These are phyloP conservation scores for Carassius auratus DNA, from an alignment of 2,113 vertebrate genomes.

Conservation along the genomic window DNA sequence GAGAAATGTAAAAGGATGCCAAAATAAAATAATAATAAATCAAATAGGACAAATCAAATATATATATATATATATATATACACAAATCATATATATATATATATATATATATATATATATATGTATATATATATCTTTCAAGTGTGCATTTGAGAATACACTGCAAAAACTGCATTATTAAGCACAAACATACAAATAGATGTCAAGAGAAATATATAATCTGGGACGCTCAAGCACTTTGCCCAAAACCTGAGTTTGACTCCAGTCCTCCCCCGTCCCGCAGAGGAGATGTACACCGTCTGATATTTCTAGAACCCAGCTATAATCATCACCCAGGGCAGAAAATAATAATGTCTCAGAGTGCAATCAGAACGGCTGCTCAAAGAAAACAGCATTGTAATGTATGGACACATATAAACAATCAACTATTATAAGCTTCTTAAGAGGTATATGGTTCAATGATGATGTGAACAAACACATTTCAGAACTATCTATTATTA, in stretches of 20 bases:
- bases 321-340: not conserved
- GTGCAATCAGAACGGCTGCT: not conserved
- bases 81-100: no score
- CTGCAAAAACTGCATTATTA: not conserved
- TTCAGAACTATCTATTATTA: not conserved
- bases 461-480: not conserved
- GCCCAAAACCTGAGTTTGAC: conserved; percentile 21
- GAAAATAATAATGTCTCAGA: not conserved
- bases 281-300: not conserved
- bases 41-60: not conserved
- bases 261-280: conserved; percentile 1
- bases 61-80: conserved; percentile 24
- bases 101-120: no score
- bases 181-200: conserved; percentile 19
- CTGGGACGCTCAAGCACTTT: conserved; percentile 4
- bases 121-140: not conserved
- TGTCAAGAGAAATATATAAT: not conserved
- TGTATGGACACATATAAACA: not conserved
- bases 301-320: not conserved
- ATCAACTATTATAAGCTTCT: not conserved
- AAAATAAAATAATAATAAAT: not conserved
- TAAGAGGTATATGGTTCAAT: conserved; percentile 2
- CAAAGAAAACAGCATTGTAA: not conserved
- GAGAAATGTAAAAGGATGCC: not conserved
- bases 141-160: not conserved